These are phyloP conservation scores for Achlya flavicornis DNA, from an alignment of 2,888 invertebrate genomes.

Conservation along the genomic window DNA sequence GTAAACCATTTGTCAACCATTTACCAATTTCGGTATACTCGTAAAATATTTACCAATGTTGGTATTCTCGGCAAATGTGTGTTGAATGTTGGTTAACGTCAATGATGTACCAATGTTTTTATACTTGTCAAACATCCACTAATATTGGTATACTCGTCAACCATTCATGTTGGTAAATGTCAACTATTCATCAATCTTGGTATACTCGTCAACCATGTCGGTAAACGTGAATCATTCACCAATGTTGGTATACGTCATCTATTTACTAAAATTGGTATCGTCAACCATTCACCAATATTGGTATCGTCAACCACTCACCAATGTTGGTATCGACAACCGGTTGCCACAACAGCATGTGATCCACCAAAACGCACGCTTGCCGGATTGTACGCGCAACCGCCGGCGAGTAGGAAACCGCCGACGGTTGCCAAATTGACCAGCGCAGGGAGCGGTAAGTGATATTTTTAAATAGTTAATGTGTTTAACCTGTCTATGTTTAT, in stretches of 20 bases:
- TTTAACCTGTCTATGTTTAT: too few relatives aligned
- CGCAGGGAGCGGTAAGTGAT: slow-evolving; percentile 63
- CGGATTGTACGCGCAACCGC: slow-evolving; percentile 67
- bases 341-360: slow-evolving; percentile 59
- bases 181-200: too few relatives aligned
- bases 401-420: slow-evolving; percentile 70
- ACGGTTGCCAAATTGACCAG: slow-evolving; percentile 66
- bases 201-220: too few relatives aligned
- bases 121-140: too few relatives aligned
- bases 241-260: too few relatives aligned
- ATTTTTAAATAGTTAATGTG: neutral
- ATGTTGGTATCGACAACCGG: neutral
- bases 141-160: too few relatives aligned
- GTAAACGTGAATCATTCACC: too few relatives aligned
- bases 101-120: too few relatives aligned
- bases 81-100: too few relatives aligned
- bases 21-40: slow-evolving; percentile 18
- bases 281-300: slow-evolving; percentile 1
- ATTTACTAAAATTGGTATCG: neutral
- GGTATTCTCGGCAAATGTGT: slow-evolving; percentile 12
- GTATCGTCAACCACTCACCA: slow-evolving; percentile 13
- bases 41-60: slow-evolving; percentile 6
- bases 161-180: too few relatives aligned
- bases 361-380: slow-evolving; percentile 64
- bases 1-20: slow-evolving; percentile 17